These are phyloP conservation scores for Aurelia sp. DNA, from an alignment of 30 jellyfish, hydroid and myxozoan genomes.

Conservation along the genomic window DNA sequence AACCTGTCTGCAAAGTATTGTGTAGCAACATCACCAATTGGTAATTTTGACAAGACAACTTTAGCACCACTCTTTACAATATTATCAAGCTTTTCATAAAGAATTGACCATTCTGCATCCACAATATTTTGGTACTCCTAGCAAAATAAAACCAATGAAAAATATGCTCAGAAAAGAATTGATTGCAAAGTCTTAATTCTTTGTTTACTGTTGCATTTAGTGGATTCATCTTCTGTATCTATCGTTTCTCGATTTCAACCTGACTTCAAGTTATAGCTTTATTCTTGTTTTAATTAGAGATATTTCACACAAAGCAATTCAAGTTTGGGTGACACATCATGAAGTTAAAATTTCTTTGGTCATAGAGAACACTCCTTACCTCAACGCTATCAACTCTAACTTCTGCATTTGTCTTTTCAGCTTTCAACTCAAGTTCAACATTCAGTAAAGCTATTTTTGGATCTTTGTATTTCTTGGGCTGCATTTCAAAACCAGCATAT, in stretches of 20 bases:
- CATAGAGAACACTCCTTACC: conserved; percentile 49
- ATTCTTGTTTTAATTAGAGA: too few species aligned
- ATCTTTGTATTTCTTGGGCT: conserved; percentile 91
- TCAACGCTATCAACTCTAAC: conserved; percentile 96
- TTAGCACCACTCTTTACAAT: conserved; percentile 98
- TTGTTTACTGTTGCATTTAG: too few species aligned
- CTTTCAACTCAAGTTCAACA: conserved; percentile 95
- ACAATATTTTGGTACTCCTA: conserved; percentile 99
- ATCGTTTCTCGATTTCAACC: too few species aligned
- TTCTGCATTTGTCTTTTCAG: conserved; percentile 99
- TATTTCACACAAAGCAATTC: too few species aligned
- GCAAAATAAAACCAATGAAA: not conserved
- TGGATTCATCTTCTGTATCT: too few species aligned
- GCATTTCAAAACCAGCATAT: conserved; percentile 99
- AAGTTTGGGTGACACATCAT: too few species aligned
- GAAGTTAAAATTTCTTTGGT: not conserved
- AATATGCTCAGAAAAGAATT: not conserved
- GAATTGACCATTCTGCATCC: conserved; percentile 98
- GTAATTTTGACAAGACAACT: conserved; percentile 97
- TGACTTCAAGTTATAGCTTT: too few species aligned
- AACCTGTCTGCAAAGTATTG: conserved; percentile 99
- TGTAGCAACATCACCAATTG: conserved; percentile 99
- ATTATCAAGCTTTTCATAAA: conserved; percentile 94
- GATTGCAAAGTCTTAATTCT: too few species aligned
- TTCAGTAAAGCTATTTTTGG: conserved; percentile 96